These are phyloP conservation scores for Acleris sparsana DNA, from an alignment of 2,888 invertebrate genomes.

Conservation along the genomic window DNA sequence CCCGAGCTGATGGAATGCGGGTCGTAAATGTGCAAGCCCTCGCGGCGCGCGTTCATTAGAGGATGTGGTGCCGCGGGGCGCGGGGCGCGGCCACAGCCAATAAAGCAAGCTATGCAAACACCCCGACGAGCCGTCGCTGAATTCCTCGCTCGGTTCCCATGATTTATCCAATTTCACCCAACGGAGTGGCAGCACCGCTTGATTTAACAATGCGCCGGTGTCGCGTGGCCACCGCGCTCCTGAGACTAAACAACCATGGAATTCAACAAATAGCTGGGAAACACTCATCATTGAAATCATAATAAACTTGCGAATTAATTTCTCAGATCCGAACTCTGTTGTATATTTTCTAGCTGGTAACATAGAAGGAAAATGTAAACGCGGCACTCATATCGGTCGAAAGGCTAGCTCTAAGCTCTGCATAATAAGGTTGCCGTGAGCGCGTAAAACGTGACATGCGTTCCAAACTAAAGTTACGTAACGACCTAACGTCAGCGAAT, in stretches of 20 bases:
- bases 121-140: conserved; percentile 39
- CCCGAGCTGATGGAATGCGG: conserved; percentile 58
- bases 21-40: conserved; percentile 53
- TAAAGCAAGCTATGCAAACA: conserved; percentile 81
- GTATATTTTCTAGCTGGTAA: not conserved
- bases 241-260: conserved; percentile 64
- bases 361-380: conserved; percentile 20
- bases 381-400: conserved; percentile 44
- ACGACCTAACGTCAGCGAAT: conserved; percentile 60
- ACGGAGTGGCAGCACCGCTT: conserved; percentile 67
- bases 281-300: not conserved
- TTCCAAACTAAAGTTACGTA: conserved; percentile 65
- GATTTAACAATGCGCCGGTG: conserved; percentile 75
- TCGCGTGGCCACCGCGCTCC: conserved; percentile 65
- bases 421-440: conserved; percentile 58
- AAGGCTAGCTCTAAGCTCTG: conserved; percentile 51
- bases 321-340: too few relatives aligned
- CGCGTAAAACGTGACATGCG: conserved; percentile 59
- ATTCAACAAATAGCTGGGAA: conserved; percentile 52
- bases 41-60: conserved; percentile 63
- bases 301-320: too few relatives aligned
- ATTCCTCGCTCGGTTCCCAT: conserved; percentile 76
- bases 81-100: conserved; percentile 71
- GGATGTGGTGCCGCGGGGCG: conserved; percentile 47
- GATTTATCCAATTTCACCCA: conserved; percentile 81